These are phyloP conservation scores for Rhinichthys osculus DNA, from an alignment of 2,797 vertebrate species.

Conservation along the genomic window DNA sequence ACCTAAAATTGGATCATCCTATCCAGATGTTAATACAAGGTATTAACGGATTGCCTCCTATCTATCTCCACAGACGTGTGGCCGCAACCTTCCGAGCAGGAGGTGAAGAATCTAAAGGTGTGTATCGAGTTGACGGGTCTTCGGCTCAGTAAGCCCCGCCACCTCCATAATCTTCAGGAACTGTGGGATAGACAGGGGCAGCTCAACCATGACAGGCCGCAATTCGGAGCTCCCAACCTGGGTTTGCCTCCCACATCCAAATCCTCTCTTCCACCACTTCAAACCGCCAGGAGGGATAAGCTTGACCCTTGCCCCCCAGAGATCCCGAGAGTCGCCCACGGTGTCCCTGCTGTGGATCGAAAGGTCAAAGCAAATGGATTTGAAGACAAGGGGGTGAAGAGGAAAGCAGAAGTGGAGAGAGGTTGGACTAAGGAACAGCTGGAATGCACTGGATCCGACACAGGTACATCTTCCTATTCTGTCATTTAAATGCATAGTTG, in stretches of 20 bases:
- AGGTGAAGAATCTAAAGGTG: conserved; percentile 97
- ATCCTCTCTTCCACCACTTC: conserved; percentile 67
- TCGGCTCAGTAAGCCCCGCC: conserved; percentile 91
- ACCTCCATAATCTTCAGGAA: conserved; percentile 88
- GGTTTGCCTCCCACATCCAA: conserved; percentile 32
- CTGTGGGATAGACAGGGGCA: conserved; percentile 82
- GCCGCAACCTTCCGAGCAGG: conserved; percentile 84
- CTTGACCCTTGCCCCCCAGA: conserved; percentile 76
- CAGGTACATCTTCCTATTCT: conserved; percentile 75
- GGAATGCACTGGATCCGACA: conserved; percentile 79
- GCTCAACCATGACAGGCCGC: conserved; percentile 79
- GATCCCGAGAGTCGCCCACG: conserved; percentile 70
- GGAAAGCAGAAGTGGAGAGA: conserved; percentile 90
- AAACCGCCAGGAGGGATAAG: conserved; percentile 83
- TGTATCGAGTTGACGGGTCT: conserved; percentile 98
- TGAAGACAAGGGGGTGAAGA: conserved; percentile 84
- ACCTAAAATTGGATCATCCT: conserved; percentile 2
- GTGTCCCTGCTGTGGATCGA: conserved; percentile 66
- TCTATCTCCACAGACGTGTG: conserved; percentile 81
- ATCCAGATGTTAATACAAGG: conserved; percentile 21
- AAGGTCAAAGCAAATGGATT: conserved; percentile 82
- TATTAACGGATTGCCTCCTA: conserved; percentile 46
- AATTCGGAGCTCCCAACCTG: conserved; percentile 37
- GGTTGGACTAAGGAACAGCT: conserved; percentile 90
- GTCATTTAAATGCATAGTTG: neutral